Conservation (phyloP, 2,113 vertebrate genomes). For the Cricetomys ansorgei region DNA sequence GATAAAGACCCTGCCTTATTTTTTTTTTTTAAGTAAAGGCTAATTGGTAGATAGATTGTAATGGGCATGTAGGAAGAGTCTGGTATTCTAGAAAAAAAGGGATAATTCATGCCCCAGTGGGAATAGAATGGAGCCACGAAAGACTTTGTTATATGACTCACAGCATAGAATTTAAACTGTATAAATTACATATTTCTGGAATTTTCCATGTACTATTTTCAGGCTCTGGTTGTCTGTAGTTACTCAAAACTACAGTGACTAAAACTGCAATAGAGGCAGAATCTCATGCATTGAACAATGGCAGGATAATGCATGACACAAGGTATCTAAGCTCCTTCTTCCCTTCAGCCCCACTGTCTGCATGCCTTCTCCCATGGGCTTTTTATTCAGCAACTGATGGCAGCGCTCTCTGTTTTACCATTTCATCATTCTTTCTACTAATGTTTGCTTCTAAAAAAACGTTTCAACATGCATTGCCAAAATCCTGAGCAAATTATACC, state of each 20-base stretch:
- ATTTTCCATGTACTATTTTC: not conserved
- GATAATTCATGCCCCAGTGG: not conserved
- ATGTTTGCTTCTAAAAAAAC: not conserved
- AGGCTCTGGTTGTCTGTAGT: not conserved
- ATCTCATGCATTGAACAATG: not conserved
- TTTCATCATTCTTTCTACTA: not conserved
- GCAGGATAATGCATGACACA: not conserved
- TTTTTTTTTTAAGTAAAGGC: no score
- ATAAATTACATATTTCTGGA: not conserved
- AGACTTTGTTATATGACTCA: not conserved
- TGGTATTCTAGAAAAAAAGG: not conserved
- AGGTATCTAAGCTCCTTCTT: conserved; percentile 39
- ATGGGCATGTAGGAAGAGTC: not conserved
- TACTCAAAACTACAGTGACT: not conserved
- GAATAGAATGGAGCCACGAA: not conserved
- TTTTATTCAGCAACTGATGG: not conserved
- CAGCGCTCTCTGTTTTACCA: not conserved
- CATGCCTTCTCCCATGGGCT: not conserved
- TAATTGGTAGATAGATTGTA: not conserved
- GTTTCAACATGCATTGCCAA: conserved; percentile 26
- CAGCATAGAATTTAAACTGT: not conserved
- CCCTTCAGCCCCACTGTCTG: not conserved
- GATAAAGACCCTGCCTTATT: not conserved
- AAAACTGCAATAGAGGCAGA: not conserved
- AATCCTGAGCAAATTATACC: conserved; percentile 29